These are phyloP conservation scores for Elaphurus davidianus DNA, from an alignment of 2,113 vertebrate species.

Conservation along the genomic window DNA sequence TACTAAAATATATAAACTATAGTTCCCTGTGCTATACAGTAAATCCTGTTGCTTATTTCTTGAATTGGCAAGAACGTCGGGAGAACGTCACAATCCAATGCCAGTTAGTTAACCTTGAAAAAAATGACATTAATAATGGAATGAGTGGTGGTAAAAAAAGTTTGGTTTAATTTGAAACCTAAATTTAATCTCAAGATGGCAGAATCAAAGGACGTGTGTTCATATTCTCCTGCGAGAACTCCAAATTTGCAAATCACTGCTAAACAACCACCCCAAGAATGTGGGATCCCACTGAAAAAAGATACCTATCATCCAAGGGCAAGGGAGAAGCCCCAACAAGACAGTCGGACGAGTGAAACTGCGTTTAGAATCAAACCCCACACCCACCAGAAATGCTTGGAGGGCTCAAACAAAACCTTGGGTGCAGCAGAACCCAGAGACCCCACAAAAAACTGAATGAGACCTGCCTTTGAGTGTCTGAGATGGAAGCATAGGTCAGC, in stretches of 20 bases:
- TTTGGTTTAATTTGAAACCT: background rate
- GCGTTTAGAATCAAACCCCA: background rate
- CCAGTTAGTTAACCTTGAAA: background rate
- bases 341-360: background rate
- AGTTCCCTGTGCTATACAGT: background rate
- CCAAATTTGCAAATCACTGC: background rate
- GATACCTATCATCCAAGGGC: background rate
- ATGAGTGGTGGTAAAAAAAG: background rate
- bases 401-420: background rate
- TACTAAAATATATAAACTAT: background rate
- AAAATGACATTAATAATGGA: background rate
- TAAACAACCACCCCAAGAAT: background rate
- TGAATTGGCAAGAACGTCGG: background rate
- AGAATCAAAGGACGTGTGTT: rapidly evolving
- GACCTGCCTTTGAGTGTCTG: background rate
- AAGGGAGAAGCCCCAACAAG: background rate
- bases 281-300: background rate
- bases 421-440: background rate
- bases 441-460: background rate
- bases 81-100: background rate
- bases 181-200: background rate
- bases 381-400: background rate
- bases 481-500: background rate
- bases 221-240: background rate
- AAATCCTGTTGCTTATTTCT: background rate